Percentiles rank a stretch among this genome's conserved stretches.
These are phyloP conservation scores for Limnephilus rhombicus DNA, from an alignment of 2,888 invertebrate genomes.

Conservation along the genomic window DNA sequence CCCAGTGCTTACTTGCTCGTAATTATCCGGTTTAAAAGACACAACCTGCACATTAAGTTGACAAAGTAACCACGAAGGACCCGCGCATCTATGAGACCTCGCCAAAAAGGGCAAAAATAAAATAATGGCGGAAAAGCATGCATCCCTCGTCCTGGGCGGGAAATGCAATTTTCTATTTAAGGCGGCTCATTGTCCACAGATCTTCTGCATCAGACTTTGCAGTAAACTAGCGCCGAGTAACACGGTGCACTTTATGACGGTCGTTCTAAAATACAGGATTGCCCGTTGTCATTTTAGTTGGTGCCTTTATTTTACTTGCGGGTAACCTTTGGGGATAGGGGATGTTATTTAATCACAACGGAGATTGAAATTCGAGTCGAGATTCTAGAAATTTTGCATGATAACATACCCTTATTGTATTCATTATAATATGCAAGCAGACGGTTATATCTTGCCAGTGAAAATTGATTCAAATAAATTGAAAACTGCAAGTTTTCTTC, in stretches of 20 bases:
- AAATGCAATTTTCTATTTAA: slow-evolving; percentile 59
- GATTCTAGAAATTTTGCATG: not conserved
- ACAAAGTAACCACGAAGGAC: slow-evolving; percentile 14
- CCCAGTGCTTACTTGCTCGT: not conserved
- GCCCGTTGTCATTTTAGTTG: not conserved
- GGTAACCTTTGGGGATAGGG: not conserved
- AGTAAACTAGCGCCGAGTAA: not conserved
- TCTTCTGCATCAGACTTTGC: not conserved
- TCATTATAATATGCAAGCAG: not conserved
- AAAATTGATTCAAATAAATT: not conserved
- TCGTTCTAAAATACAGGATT: not conserved
- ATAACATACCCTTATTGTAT: not conserved
- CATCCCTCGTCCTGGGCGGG: slow-evolving; percentile 43
- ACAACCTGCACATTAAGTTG: not conserved
- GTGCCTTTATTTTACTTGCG: not conserved
- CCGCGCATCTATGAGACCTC: slow-evolving; percentile 3
- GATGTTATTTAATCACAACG: not conserved
- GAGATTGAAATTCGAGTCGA: not conserved
- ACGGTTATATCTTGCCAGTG: not conserved
- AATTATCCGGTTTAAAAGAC: not conserved
- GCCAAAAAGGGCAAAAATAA: slow-evolving; percentile 30
- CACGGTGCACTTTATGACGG: not conserved
- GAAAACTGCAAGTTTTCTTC: not conserved
- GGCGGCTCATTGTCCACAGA: slow-evolving; percentile 28
- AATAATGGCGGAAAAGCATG: slow-evolving; percentile 42